Evolutionary conservation across 2,888 invertebrate species (phyloP).

Genomic region (Oscheius onirici): DNA sequence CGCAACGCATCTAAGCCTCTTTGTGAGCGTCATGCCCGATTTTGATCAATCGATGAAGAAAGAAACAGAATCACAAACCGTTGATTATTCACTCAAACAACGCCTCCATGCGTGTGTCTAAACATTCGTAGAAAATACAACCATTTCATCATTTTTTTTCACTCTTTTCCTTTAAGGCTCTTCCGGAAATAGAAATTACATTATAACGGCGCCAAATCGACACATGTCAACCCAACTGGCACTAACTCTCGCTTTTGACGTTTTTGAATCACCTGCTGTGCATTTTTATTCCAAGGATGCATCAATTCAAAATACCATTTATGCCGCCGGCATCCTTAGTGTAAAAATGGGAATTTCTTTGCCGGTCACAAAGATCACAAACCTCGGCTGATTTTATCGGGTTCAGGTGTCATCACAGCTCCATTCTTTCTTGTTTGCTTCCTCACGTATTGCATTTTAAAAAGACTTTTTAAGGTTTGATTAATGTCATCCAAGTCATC

Average conservation of each 20-base stretch:
- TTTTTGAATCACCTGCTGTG: conserved; percentile 16
- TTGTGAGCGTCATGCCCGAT: conserved; percentile 20
- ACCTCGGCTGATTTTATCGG: conserved; percentile 12
- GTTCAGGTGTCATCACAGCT: background rate
- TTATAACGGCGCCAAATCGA: conserved; percentile 19
- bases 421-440: background rate
- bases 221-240: conserved; percentile 14
- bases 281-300: background rate
- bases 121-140: background rate
- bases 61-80: conserved; percentile 10
- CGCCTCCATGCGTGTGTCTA: background rate
- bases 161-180: background rate
- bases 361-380: background rate
- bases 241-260: conserved; percentile 4
- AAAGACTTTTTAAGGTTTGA: background rate
- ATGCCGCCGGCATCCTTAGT: too few species aligned
- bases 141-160: background rate
- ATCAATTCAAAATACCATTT: too few species aligned
- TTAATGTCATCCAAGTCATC: conserved; percentile 14
- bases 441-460: background rate
- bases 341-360: background rate
- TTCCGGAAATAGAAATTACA: background rate
- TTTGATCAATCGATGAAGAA: conserved; percentile 24
- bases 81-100: conserved; percentile 14
- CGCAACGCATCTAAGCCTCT: conserved; percentile 22